A percentile compares a stretch with the other conserved stretches of the same genome.
These are phyloP conservation scores for Uria lomvia DNA, from an alignment of 2,113 vertebrate species.

Conservation along the genomic window DNA sequence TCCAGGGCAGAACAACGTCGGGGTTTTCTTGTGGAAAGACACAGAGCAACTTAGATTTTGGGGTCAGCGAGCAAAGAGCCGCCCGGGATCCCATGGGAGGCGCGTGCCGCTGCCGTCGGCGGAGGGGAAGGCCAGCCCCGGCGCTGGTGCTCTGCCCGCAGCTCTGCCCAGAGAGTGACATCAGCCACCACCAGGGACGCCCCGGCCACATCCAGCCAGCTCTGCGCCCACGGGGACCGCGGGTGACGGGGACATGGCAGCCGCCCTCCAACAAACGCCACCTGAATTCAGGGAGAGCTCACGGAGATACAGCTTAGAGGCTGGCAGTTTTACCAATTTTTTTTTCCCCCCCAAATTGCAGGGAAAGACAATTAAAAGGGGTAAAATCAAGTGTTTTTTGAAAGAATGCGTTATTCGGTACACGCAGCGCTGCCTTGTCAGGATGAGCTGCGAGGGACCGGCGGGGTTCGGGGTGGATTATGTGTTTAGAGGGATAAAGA, in stretches of 20 bases:
- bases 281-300: not conserved
- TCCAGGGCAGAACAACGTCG: not conserved
- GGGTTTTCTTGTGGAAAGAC: not conserved
- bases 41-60: not conserved
- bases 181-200: not conserved
- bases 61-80: not conserved
- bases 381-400: not conserved
- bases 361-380: conserved; percentile 7
- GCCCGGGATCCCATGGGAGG: not conserved
- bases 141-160: not conserved
- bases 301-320: not conserved
- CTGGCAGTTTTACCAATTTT: not conserved
- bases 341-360: not conserved
- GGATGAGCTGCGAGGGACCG: not conserved
- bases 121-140: fast-evolving
- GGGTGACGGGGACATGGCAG: not conserved
- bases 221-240: not conserved
- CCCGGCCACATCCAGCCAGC: not conserved
- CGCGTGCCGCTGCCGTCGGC: not conserved
- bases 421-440: not conserved
- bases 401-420: not conserved
- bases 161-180: fast-evolving
- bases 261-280: fast-evolving
- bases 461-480: not conserved
- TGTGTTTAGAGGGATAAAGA: conserved; percentile 34